Evolutionary conservation across 2,797 vertebrate genomes (phyloP).

Genomic region (Discoglossus pictus): DNA sequence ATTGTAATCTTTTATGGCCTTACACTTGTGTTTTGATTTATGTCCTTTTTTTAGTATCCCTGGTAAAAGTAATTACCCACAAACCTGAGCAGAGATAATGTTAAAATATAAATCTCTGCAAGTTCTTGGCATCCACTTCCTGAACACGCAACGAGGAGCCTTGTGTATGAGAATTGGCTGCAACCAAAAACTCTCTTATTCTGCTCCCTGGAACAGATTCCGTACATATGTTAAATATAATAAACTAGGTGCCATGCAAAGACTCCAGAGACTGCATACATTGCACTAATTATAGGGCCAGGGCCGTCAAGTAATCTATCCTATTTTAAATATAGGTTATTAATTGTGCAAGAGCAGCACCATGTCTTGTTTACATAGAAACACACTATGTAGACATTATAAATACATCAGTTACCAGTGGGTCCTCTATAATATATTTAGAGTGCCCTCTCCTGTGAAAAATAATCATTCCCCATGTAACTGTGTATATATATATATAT

Average conservation of each 20-base stretch:
- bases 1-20: constrained; percentile 32
- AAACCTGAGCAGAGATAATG: constrained; percentile 28
- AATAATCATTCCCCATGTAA: too few relatives aligned
- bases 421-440: constrained; percentile 3
- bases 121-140: constrained; percentile 6
- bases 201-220: background rate
- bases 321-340: constrained; percentile 24
- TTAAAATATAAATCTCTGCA: constrained; percentile 39
- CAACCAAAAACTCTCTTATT: constrained; percentile 6
- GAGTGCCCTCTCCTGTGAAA: background rate
- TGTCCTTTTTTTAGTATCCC: constrained; percentile 35
- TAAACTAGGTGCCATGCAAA: constrained; percentile 5
- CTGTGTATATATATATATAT: too few relatives aligned
- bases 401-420: background rate
- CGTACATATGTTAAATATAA: constrained; percentile 6
- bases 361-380: constrained; percentile 8
- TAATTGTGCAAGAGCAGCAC: constrained; percentile 6
- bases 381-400: constrained; percentile 10
- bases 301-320: constrained; percentile 29
- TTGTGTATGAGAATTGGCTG: background rate
- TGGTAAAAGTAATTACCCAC: constrained; percentile 38
- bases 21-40: constrained; percentile 48
- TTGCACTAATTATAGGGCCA: constrained; percentile 6
- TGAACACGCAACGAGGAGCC: background rate
- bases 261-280: constrained; percentile 11